Evolutionary conservation across 2,113 vertebrate species (phyloP).

Genomic region (Anser brachyrhynchus): DNA sequence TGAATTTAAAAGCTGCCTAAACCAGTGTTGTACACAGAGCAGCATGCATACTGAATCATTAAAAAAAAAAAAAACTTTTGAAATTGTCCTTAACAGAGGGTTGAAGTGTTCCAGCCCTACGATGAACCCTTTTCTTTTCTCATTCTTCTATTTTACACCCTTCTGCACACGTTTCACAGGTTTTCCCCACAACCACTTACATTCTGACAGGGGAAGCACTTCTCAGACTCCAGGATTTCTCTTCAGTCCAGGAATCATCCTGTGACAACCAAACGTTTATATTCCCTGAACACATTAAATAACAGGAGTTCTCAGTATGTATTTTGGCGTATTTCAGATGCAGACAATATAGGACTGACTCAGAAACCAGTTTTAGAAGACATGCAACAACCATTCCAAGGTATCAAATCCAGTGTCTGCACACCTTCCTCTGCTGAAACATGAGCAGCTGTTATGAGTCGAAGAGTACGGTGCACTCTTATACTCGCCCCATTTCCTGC

Average conservation of each 20-base stretch:
- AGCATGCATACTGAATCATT: not conserved
- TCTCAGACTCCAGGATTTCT: not conserved
- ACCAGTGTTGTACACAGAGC: not conserved
- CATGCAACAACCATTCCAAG: not conserved
- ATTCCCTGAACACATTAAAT: not conserved
- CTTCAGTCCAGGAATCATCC: not conserved
- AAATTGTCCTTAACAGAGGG: not conserved
- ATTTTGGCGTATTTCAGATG: not conserved
- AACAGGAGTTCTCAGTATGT: not conserved
- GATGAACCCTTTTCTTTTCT: not conserved
- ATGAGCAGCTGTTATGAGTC: not conserved
- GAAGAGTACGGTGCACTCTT: not conserved
- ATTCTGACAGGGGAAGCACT: not conserved
- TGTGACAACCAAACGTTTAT: not conserved
- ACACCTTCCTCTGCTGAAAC: not conserved
- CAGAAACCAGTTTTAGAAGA: not conserved
- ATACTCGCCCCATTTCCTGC: not conserved
- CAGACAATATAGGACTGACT: not conserved
- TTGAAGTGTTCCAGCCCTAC: not conserved
- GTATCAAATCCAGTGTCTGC: not conserved
- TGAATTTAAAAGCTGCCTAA: not conserved
- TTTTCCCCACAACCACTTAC: not conserved
- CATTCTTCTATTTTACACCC: not conserved
- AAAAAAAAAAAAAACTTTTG: not conserved
- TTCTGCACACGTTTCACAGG: not conserved